A percentile compares a stretch with the other conserved stretches of the same genome.
phyloP scores from a whole-genome alignment of 2,113 vertebrate species.

The Onychostoma macrolepis region DNA sequence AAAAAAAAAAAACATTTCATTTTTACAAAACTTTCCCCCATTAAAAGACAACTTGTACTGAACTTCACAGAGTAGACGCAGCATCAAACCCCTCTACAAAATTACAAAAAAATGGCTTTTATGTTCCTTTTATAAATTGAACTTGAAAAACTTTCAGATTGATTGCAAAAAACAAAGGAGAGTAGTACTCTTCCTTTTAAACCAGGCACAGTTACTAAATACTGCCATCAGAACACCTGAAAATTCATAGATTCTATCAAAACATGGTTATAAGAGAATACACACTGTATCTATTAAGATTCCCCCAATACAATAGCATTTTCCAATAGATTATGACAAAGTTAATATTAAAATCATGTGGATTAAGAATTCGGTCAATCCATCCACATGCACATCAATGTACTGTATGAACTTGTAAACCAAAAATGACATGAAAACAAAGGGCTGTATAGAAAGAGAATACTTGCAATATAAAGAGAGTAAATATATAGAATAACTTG shows the following conservation, averaged over 20 bases:
- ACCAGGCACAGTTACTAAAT: constrained; percentile 79
- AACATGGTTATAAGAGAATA: constrained; percentile 56
- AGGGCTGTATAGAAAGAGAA: constrained; percentile 1
- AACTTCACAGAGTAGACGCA: constrained; percentile 71
- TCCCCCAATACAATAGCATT: not conserved
- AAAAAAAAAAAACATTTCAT: constrained; percentile 66
- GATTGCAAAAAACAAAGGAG: constrained; percentile 68
- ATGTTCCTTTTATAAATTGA: constrained; percentile 79
- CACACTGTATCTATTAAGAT: constrained; percentile 41
- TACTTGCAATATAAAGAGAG: not conserved
- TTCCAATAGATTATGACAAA: not conserved
- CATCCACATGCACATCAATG: constrained; percentile 15
- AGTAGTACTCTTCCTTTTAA: constrained; percentile 61
- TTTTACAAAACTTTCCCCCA: constrained; percentile 70
- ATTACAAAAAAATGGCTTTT: constrained; percentile 81
- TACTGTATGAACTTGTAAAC: not conserved
- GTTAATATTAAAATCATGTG: constrained; percentile 21
- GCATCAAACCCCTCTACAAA: constrained; percentile 72
- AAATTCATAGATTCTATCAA: constrained; percentile 65
- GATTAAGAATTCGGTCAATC: not conserved
- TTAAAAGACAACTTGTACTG: constrained; percentile 67
- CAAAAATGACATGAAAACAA: not conserved
- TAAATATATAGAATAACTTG: not conserved
- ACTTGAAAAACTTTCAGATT: constrained; percentile 70
- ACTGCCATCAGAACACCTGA: constrained; percentile 70